Percentiles rank a stretch among this genome's conserved stretches.
phyloP scores from a whole-genome alignment of 2,797 vertebrate species.

The Artibeus lituratus region DNA sequence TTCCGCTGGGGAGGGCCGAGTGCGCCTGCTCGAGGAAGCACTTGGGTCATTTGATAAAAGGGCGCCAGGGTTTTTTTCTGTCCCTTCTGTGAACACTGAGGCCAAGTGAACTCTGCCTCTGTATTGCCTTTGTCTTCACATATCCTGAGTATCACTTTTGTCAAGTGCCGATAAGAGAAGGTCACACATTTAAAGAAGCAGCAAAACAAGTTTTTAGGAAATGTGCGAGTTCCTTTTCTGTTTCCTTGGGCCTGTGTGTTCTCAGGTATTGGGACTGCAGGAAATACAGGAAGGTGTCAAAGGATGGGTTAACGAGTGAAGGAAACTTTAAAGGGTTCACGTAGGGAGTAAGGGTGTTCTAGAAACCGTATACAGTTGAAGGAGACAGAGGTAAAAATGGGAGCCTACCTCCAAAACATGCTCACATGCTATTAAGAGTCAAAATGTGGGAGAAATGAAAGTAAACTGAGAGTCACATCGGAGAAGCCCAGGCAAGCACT shows the following conservation, averaged over 20 bases:
- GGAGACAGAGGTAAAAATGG: neutral
- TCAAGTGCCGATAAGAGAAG: neutral
- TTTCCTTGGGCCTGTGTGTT: rapidly evolving
- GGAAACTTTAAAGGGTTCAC: neutral
- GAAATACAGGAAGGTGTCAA: neutral
- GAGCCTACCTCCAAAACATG: neutral
- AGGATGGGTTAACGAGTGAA: neutral
- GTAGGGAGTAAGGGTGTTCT: neutral
- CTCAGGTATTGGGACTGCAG: neutral
- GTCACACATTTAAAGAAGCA: rapidly evolving
- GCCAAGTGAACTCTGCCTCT: neutral
- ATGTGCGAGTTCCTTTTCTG: neutral
- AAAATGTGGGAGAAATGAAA: neutral
- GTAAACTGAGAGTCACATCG: neutral
- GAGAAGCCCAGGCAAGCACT: neutral
- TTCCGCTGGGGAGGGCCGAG: rapidly evolving
- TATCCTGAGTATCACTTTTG: rapidly evolving
- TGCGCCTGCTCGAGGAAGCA: neutral
- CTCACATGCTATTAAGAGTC: rapidly evolving
- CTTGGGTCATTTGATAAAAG: neutral
- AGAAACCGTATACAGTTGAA: neutral
- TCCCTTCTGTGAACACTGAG: neutral
- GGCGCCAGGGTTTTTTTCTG: too few relatives aligned
- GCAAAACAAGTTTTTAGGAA: neutral
- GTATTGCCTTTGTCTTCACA: neutral